phyloP scores from a whole-genome alignment of 2,797 vertebrate genomes.

The Bucorvus abyssinicus region DNA sequence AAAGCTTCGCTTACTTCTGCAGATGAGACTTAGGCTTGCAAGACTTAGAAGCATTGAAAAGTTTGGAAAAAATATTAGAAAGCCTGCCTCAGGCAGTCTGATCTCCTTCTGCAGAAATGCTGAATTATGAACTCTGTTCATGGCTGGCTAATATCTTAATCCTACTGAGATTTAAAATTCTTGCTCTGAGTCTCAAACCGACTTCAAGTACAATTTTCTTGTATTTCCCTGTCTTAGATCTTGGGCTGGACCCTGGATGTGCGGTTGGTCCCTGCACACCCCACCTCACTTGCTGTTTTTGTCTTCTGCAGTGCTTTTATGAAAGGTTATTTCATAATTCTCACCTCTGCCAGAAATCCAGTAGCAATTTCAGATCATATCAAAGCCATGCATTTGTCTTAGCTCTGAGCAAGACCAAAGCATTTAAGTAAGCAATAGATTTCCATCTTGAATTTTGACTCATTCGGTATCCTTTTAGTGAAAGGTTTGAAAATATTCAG shows the following conservation, averaged over 20 bases:
- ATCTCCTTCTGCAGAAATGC: not conserved
- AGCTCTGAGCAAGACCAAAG: not conserved
- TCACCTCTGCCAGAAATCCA: not conserved
- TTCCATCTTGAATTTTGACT: not conserved
- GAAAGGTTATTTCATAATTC: not conserved
- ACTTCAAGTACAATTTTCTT: not conserved
- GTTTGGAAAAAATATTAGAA: not conserved
- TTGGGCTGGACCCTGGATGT: not conserved
- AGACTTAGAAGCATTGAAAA: not conserved
- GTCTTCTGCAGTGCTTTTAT: not conserved
- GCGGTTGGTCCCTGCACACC: not conserved
- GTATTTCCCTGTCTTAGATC: not conserved
- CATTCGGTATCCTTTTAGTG: not conserved
- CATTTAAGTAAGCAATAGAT: not conserved
- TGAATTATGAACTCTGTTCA: not conserved
- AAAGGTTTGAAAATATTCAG: not conserved
- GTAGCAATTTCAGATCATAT: not conserved
- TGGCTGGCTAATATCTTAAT: slow-evolving; percentile 9
- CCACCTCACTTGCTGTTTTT: not conserved
- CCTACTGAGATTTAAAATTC: slow-evolving; percentile 4
- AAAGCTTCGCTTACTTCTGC: slow-evolving; percentile 2
- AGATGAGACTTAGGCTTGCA: not conserved
- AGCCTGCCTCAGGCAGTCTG: not conserved
- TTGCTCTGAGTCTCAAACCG: not conserved
- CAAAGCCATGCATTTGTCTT: not conserved